Evolutionary conservation across 92 coral and sea anemone genomes (phyloP).

Genomic region (Ricordea florida): DNA sequence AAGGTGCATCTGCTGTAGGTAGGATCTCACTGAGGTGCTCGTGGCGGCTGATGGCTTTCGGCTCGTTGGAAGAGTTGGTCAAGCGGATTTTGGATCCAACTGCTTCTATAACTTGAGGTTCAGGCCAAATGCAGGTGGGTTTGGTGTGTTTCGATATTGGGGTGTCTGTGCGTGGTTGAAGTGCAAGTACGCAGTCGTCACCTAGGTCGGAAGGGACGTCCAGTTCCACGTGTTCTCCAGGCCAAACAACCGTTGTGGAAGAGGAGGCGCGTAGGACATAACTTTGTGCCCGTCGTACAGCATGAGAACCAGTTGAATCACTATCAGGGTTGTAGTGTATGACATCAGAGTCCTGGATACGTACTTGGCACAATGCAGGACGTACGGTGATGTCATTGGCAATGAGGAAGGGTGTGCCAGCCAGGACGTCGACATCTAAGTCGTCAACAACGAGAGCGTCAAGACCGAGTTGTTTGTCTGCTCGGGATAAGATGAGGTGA

Average conservation of each 20-base stretch:
- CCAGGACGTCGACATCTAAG: conserved; percentile 56
- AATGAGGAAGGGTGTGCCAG: conserved; percentile 61
- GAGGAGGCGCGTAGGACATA: conserved; percentile 37
- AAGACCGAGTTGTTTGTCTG: conserved; percentile 33
- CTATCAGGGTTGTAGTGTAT: conserved; percentile 7
- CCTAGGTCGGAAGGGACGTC: conserved; percentile 47
- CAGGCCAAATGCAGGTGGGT: conserved; percentile 46
- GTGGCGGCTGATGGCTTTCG: conserved; percentile 33
- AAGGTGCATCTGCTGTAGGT: background rate
- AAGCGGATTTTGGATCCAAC: conserved; percentile 47
- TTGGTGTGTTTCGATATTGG: background rate
- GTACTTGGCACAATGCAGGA: conserved; percentile 47
- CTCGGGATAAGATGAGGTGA: conserved; percentile 25
- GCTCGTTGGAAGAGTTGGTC: conserved; percentile 31
- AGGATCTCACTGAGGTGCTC: conserved; percentile 49
- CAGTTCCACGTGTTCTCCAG: conserved; percentile 64
- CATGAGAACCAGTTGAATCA: background rate
- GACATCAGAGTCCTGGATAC: conserved; percentile 41
- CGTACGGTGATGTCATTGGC: conserved; percentile 59
- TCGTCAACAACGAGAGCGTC: conserved; percentile 53
- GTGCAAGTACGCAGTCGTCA: conserved; percentile 24
- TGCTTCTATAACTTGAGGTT: conserved; percentile 50
- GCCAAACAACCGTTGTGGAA: conserved; percentile 52
- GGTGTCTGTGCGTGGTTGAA: conserved; percentile 52
- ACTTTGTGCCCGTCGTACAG: conserved; percentile 28